phyloP scores from a whole-genome alignment of 2,113 vertebrate species.

The Pyxicephalus adspersus region DNA sequence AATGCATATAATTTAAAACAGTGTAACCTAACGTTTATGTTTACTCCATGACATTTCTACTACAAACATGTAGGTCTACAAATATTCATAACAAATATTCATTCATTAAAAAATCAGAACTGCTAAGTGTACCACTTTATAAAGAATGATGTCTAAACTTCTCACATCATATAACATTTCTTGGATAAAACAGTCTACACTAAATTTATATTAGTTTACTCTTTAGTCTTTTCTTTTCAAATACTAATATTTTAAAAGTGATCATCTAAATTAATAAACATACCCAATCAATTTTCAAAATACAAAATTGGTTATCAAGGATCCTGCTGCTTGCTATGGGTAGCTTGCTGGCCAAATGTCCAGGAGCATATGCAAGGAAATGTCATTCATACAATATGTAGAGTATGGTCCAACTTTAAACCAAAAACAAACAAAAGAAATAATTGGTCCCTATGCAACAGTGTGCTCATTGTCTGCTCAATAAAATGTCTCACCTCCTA shows the following conservation, averaged over 20 bases:
- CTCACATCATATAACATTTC: too few species aligned
- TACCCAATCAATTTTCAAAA: not conserved
- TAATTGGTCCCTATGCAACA: constrained; percentile 3
- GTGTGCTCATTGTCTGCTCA: not conserved
- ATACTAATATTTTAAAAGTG: not conserved
- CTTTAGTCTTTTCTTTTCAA: too few species aligned
- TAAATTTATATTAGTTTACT: too few species aligned
- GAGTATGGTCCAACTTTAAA: not conserved
- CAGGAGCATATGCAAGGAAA: not conserved
- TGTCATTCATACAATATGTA: not conserved
- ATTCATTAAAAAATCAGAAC: too few species aligned
- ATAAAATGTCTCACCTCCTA: not conserved
- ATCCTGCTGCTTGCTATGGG: not conserved
- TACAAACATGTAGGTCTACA: too few species aligned
- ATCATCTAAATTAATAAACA: not conserved
- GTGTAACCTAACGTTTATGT: too few species aligned
- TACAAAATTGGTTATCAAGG: not conserved
- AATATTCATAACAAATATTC: too few species aligned
- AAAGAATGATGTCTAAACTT: too few species aligned
- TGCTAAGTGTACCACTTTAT: too few species aligned
- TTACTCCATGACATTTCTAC: too few species aligned
- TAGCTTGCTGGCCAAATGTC: constrained; percentile 7
- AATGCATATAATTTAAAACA: too few species aligned
- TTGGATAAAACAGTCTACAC: too few species aligned
- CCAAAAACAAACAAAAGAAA: not conserved